Percentiles rank a stretch among this genome's conserved stretches.
Conservation (phyloP, 2,888 invertebrate species). For the Sinopyrophorus schimmeli region DNA sequence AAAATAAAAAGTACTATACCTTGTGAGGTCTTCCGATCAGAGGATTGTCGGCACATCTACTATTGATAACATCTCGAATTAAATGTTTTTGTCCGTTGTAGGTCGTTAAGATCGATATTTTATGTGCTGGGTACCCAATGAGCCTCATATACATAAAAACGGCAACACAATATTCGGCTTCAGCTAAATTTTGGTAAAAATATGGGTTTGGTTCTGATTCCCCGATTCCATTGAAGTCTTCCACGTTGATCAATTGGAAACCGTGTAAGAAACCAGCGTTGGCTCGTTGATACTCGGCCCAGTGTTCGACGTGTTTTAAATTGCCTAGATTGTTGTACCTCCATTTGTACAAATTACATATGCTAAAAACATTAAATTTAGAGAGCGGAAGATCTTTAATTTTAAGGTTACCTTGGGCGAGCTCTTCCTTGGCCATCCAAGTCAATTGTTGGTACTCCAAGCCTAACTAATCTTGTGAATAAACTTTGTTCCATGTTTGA, state of each 20-base stretch:
- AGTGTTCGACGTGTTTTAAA: constrained; percentile 81
- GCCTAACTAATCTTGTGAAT: constrained; percentile 92
- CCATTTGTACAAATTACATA: constrained; percentile 95
- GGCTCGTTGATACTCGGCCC: constrained; percentile 83
- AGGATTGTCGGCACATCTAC: constrained; percentile 91
- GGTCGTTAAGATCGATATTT: constrained; percentile 96
- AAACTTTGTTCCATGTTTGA: constrained; percentile 99
- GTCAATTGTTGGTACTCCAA: constrained; percentile 97
- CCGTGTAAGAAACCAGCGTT: constrained; percentile 93
- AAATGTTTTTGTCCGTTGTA: constrained; percentile 99
- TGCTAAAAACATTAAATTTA: constrained; percentile 57
- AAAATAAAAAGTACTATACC: constrained; percentile 53
- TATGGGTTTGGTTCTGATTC: constrained; percentile 98
- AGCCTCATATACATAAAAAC: constrained; percentile 98
- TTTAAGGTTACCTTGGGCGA: constrained; percentile 66
- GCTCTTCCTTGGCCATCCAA: constrained; percentile 97
- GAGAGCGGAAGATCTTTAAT: background rate
- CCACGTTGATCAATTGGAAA: constrained; percentile 95
- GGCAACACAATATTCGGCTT: constrained; percentile 94
- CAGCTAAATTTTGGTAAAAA: constrained; percentile 90
- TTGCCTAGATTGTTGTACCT: constrained; percentile 95
- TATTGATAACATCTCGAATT: constrained; percentile 92
- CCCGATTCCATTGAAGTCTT: constrained; percentile 94
- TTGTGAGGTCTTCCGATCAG: constrained; percentile 92
- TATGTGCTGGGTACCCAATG: constrained; percentile 93